Base-by-base conservation (phyloP, 1,140 invertebrate genomes). In the Metopolophium dirhodum region DNA sequence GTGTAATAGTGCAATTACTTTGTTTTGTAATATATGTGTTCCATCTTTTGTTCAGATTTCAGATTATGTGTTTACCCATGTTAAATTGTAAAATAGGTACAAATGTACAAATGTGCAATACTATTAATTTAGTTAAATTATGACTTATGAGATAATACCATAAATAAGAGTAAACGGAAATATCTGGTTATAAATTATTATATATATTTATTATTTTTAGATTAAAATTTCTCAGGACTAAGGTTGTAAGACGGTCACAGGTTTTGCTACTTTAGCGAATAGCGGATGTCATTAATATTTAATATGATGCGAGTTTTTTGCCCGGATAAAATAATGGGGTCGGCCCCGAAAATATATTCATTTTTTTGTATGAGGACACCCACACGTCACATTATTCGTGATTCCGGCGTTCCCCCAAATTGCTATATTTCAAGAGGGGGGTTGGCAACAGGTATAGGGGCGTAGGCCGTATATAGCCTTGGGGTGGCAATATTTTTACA, bases 241-340 rank as follows among this genome's bases (percentile, higher is more conserved):
- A 54, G 22, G 51, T 14, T 51, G 49, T 51, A 26, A 26, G 57
- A 26, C 9, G 61, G 61, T 68, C 14, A 14, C 14, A 77, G 14
- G 30, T 77, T 77, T 68, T 77, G 61, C 61, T 77, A 77, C 61
- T n/a, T 77, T 77, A 77, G 61, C 61, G 11, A 35, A 77, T 35
- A 77, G n/a, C 61, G 61, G 61, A 77, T 77, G 61, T 77, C 61
- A 77, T 77, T 77, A 77, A 77, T 35, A 77, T 77, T n/a, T 35
- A 77, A 77, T 77, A 77, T 77, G 61, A 77, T 7, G 61, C n/a
- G 11, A 77, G 30, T 77, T 77, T 77, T 77, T 77, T 77, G 61
- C 14, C 61, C 14, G 61, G 61, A n/a, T 77, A 77, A 77, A n/a
- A 77, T 77, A 77, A 77, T 77, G n/a, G 61, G 61, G n/a, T 77